Base-by-base conservation (phyloP, 1,140 invertebrate genomes). In the Globodera rostochiensis region DNA sequence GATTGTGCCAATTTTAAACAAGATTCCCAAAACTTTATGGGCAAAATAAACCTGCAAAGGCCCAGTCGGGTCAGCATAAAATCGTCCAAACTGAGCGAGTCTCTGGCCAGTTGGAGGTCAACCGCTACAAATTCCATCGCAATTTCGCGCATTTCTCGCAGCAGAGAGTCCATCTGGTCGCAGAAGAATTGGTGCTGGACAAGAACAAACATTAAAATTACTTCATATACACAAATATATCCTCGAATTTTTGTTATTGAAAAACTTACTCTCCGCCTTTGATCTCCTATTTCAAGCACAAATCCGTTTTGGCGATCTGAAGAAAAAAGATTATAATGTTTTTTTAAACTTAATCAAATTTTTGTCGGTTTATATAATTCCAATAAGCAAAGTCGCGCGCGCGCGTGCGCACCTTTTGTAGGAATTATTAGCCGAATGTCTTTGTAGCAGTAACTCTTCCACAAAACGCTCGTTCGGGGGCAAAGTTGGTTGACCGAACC, bases 401-500 rank as follows among this genome's bases (percentile, higher is more conserved):
- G 36, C 25, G n/a, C n/a, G n/a, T 36, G 25, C 25, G 11, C 57
- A 69, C 77, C 77, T 78, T n/a, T 78, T 57, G 75, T 49, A 0
- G 60, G 66, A 47, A 81, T 81, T 98, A 99, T 83, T 94, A 94
- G 64, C 94, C 94, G 75, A 21, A 96, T 77, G 64, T 76, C 70
- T 45, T 89, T 80, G 64, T 87, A 83, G 19, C 47, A 47, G 69
- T 87, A 87, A 45, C 46, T 74, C 67, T 87, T 50, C 83, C 88
- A 1, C 64, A 88, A 88, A 84, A 93, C 92, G 86, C 94, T 94
- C 13, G 94, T 95, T 6, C 94, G 93, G 71, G 94, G 93, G 91
- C 98, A 95, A 60, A 96, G 90, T 91, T 98, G 96, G 90, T 97
- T 94, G 45, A 98, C 90, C 74, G 95, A 95, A 88, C 93, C 94